Evolutionary conservation across 2,888 invertebrate species (phyloP), one percentile per base, ranked within the genome.

Genomic region (Ochropleura leucogaster): DNA sequence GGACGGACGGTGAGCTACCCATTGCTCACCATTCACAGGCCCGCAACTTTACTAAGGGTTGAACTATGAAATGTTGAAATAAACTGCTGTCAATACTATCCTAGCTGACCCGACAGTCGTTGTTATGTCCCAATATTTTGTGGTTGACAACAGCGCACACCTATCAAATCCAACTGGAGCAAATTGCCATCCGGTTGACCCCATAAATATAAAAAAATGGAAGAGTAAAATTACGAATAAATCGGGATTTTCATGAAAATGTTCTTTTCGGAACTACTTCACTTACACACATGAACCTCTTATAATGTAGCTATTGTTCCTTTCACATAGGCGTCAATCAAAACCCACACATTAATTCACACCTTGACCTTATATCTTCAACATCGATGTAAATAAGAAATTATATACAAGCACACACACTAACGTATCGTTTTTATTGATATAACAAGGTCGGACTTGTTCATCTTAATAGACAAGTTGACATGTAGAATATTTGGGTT

Each of bases 341-440:
- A 30, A 64, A 44, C 62, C 42, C 16, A 49, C 44, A 30, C 60
- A 55, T 75, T 74, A 60, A 18, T 57, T 59, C n/a, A 46, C 53
- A 63, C 62, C 57, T 69, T 72, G 77, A 66, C 69, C 77, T 72
- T 51, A 20, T 65, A 47, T 46, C 42, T 62, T 72, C 30, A n/a
- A 72, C 47, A 71, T 59, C 55, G 18, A 73, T 44, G 69, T 68
- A 65, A 65, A 72, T 77, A 72, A 70, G 74, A 77, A 83, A 74
- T 83, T 70, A 73, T 62, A 64, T 44, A 44, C n/a, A 44, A 65
- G 64, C 74, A 63, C 64, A 63, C 64, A 59, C 71, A 75, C 53
- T 66, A 70, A 68, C 44, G 68, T 79, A 82, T 85, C 70, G 85
- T 84, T 82, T 83, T 80, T 82, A 84, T 79, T 84, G 75, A 79